Evolutionary conservation across 2,888 invertebrate genomes (phyloP).

Genomic region (Platerodrilus igneus): DNA sequence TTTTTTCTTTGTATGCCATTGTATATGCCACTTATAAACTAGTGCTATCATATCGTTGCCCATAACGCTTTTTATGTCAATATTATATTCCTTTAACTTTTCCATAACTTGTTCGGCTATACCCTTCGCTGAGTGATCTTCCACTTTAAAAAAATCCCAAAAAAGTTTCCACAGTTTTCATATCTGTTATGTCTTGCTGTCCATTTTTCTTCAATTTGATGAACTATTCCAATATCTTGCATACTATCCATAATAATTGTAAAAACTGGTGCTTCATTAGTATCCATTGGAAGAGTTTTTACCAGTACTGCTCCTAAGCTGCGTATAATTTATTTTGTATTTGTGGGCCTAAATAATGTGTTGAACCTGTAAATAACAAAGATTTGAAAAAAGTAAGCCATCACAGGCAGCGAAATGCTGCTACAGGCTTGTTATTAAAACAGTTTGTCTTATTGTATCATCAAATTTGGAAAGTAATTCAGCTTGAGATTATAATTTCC

Average conservation of each 20-base stretch:
- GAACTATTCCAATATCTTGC: slow-evolving; percentile 16
- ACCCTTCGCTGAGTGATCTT: slow-evolving; percentile 1
- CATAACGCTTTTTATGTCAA: no score
- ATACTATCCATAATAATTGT: slow-evolving; percentile 17
- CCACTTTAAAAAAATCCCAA: slow-evolving; percentile 5
- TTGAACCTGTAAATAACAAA: slow-evolving; percentile 29
- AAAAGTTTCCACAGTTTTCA: slow-evolving; percentile 3
- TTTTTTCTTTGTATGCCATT: no score
- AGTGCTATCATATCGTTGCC: no score
- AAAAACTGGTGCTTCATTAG: slow-evolving; percentile 12
- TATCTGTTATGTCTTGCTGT: background rate
- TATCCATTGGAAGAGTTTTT: slow-evolving; percentile 5
- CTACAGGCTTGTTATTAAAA: no score
- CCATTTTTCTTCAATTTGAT: slow-evolving; percentile 12
- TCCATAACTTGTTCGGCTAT: no score
- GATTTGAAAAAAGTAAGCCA: no score
- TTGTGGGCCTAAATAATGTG: slow-evolving; percentile 23
- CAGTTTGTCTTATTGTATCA: slow-evolving; percentile 28
- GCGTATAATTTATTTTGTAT: slow-evolving; percentile 12
- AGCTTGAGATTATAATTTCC: slow-evolving; percentile 31
- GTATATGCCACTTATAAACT: no score
- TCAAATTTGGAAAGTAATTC: slow-evolving; percentile 31
- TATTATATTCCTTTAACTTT: no score
- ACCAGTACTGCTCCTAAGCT: slow-evolving; percentile 6
- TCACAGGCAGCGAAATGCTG: no score